Base-by-base conservation (phyloP, 2,888 invertebrate genomes). In the Lapara coniferarum region DNA sequence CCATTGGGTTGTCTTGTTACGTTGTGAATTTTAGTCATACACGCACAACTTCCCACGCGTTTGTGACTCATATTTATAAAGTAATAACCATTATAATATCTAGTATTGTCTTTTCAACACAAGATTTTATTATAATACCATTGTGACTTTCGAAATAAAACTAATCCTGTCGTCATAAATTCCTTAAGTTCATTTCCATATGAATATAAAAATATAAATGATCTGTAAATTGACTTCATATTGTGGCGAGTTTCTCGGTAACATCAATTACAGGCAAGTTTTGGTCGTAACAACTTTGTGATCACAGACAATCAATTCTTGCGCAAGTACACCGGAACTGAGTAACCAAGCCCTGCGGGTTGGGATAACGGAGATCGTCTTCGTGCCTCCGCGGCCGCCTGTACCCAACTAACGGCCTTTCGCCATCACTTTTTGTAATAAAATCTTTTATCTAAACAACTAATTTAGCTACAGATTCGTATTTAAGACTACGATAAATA, bases 281-380 rank as follows among this genome's bases (percentile, higher is more conserved):
- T 67, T 52, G 70, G 55, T 69, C 75, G 76, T 75, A 79, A 78
- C 72, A 73, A 72, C 73, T 73, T 75, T 78, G 77, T 63, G 68
- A 63, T 79, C 78, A 79, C 53, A 73, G 74, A 78, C 76, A 77
- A 81, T 81, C 74, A 75, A 72, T 73, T 73, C 74, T 77, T 81
- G 76, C 71, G 75, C 78, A 81, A 79, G 72, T 72, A 68, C 71
- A 75, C 71, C 71, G 72, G 71, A 74, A 73, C 72, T 74, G 74
- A 71, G 72, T 71, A 46, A 76, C 72, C 69, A 55, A 73, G 75
- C 75, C 81, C 80, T 77, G 72, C 74, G 79, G 78, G 75, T 68
- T 56, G 30, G 71, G 69, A 73, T 80, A 81, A 80, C 79, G 78
- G 80, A 72, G 70, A 71, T 68, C 72, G 72, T 77, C 71, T 75